Conservation (phyloP, 2,797 vertebrate species). For the Bovichtus variegatus region DNA sequence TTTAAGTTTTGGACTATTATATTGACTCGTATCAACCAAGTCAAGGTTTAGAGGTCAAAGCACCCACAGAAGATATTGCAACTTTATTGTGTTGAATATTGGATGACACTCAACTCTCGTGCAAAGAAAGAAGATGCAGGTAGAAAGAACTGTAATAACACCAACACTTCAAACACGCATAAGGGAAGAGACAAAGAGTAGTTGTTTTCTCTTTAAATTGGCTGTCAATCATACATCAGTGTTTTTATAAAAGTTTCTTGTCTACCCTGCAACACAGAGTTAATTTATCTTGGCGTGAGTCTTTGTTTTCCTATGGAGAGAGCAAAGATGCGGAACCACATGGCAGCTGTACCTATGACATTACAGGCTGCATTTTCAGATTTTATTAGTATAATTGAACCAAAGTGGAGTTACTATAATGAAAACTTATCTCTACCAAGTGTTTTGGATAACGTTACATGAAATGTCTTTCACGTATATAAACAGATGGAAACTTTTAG, state of each 20-base stretch:
- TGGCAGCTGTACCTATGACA: background rate
- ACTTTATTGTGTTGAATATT: background rate
- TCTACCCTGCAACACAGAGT: background rate
- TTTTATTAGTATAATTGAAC: background rate
- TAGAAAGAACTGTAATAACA: background rate
- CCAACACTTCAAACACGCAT: background rate
- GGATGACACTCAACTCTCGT: background rate
- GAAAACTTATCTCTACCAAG: no score
- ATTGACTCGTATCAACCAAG: background rate
- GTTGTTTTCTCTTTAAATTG: background rate
- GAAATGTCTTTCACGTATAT: no score
- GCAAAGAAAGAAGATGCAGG: background rate
- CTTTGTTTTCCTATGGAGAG: background rate
- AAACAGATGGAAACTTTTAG: no score
- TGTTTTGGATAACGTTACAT: no score
- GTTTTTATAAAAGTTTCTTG: background rate
- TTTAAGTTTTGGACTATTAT: background rate
- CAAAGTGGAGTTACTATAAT: background rate
- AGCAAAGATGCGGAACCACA: background rate
- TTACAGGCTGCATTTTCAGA: background rate
- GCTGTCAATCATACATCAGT: background rate
- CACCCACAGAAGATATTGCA: background rate
- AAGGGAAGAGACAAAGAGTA: background rate
- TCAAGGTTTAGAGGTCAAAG: background rate
- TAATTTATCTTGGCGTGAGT: background rate